Conservation (phyloP, 2,797 vertebrate species). For the Pantherophis alleghaniensis region DNA sequence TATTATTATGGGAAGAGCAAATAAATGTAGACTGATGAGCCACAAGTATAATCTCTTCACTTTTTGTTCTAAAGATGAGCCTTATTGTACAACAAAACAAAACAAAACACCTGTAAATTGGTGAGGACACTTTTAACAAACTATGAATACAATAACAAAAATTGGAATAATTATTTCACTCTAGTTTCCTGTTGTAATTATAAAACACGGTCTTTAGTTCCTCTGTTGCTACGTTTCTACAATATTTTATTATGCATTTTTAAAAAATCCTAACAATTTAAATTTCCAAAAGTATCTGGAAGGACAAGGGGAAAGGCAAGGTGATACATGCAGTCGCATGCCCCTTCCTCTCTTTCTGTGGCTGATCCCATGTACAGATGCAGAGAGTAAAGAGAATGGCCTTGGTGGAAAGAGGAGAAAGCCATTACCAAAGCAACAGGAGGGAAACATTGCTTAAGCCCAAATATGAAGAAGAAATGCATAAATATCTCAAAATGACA, state of each 20-base stretch:
- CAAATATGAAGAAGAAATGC: not conserved
- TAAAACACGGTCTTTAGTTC: conserved; percentile 58
- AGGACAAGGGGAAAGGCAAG: not conserved
- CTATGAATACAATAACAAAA: conserved; percentile 69
- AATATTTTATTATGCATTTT: conserved; percentile 61
- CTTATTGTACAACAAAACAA: conserved; percentile 29
- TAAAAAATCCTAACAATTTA: not conserved
- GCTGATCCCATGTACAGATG: not conserved
- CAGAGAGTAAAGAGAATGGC: not conserved
- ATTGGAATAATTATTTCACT: conserved; percentile 75
- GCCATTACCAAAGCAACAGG: not conserved
- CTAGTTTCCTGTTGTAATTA: conserved; percentile 59
- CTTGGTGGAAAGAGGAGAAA: not conserved
- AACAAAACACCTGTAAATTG: conserved; percentile 45
- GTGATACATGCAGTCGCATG: not conserved
- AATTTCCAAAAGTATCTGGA: not conserved
- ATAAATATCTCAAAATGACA: not conserved
- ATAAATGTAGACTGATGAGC: not conserved
- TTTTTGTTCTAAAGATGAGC: conserved; percentile 18
- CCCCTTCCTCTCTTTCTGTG: not conserved
- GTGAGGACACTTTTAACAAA: conserved; percentile 62
- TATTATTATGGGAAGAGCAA: not conserved
- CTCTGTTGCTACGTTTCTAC: conserved; percentile 79
- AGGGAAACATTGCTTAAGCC: not conserved
- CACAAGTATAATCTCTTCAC: not conserved